Evolutionary conservation across 2,113 vertebrate species (phyloP).

Genomic region (Lichenostomus cassidix): DNA sequence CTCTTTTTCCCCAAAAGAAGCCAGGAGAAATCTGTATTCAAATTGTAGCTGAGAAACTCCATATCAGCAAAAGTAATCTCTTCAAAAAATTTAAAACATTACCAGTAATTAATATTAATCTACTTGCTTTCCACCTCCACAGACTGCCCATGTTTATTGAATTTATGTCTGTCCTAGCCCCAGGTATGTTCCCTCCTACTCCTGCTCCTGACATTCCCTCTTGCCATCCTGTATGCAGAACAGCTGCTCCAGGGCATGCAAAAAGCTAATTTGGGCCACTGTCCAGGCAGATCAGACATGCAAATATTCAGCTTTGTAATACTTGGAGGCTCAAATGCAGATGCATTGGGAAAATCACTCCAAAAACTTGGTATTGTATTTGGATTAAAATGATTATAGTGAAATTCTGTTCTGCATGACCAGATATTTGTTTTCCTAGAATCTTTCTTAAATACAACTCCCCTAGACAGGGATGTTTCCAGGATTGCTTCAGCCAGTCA

Average conservation of each 20-base stretch:
- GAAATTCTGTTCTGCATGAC: neutral
- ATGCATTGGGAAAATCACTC: neutral
- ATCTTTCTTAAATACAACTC: neutral
- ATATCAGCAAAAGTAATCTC: neutral
- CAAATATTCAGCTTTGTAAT: neutral
- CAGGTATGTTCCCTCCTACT: neutral
- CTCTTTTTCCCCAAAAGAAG: neutral
- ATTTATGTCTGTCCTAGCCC: neutral
- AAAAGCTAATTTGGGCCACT: neutral
- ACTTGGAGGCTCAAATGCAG: neutral
- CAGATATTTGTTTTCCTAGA: neutral
- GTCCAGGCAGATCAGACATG: neutral
- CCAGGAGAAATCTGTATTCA: neutral
- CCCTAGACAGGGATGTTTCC: neutral
- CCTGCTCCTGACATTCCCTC: neutral
- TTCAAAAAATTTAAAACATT: neutral
- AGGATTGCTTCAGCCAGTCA: neutral
- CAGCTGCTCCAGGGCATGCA: neutral
- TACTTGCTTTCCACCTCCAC: neutral
- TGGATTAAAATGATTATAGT: neutral
- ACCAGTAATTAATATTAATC: neutral
- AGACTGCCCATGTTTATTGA: neutral
- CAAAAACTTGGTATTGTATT: neutral
- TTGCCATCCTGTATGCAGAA: neutral
- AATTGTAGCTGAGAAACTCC: neutral